Percentiles rank a stretch among this genome's conserved stretches.
phyloP scores from a whole-genome alignment of 1,140 invertebrate species.

The Eufriesea mexicana region DNA sequence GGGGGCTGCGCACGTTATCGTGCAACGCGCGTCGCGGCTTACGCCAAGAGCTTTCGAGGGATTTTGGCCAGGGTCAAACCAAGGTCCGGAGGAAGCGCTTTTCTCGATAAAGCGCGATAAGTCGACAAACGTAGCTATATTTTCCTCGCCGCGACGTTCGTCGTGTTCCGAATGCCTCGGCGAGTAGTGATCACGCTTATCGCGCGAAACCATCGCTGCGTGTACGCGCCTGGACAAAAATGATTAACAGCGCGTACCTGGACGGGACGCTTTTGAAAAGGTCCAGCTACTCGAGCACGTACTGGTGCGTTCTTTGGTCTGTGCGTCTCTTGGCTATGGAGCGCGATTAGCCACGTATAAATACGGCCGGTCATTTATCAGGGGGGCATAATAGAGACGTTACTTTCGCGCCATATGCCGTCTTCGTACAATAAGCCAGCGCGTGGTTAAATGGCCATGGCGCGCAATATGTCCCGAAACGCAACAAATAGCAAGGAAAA shows the following conservation, averaged over 20 bases:
- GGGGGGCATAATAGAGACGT: constrained; percentile 74
- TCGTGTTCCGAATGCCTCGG: not conserved
- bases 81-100: no score
- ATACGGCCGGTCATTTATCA: constrained; percentile 74
- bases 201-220: not conserved
- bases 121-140: not conserved
- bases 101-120: not conserved
- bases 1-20: no score
- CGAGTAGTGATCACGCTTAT: not conserved
- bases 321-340: constrained; percentile 26
- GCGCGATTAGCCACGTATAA: constrained; percentile 71
- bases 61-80: no score
- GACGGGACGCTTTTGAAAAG: not conserved
- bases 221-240: not conserved
- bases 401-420: constrained; percentile 76
- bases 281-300: constrained; percentile 19
- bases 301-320: constrained; percentile 12
- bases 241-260: not conserved
- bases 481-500: constrained; percentile 70
- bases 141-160: not conserved
- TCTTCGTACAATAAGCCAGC: constrained; percentile 68
- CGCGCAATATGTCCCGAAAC: constrained; percentile 66
- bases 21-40: no score
- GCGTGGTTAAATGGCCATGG: constrained; percentile 70
- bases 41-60: not conserved